These are phyloP conservation scores for Hipposideros larvatus DNA, from an alignment of 2,797 vertebrate species.

Conservation along the genomic window DNA sequence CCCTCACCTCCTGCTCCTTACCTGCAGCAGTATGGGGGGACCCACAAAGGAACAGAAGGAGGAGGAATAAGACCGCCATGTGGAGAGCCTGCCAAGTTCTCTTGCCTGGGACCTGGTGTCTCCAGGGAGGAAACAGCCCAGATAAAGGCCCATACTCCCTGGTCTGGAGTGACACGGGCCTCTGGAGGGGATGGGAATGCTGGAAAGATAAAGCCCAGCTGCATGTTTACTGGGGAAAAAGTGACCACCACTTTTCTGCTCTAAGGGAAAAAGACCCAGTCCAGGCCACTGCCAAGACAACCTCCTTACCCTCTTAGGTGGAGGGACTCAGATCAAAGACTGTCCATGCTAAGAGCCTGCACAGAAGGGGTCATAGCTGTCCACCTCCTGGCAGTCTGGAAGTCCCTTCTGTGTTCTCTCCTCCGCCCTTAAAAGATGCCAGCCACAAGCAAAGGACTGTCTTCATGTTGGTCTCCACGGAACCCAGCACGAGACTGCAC, in stretches of 20 bases:
- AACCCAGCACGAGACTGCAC: neutral
- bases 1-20: slow-evolving; percentile 41
- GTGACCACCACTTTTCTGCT: neutral
- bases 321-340: neutral
- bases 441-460: neutral
- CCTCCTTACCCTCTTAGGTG: neutral
- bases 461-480: neutral
- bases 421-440: neutral
- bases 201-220: slow-evolving; percentile 55
- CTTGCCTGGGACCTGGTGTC: neutral
- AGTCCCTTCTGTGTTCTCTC: neutral
- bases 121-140: slow-evolving; percentile 61
- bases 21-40: slow-evolving; percentile 54
- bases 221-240: neutral
- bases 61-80: slow-evolving; percentile 63
- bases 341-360: neutral
- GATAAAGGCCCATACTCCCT: slow-evolving; percentile 60
- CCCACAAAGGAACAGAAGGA: slow-evolving; percentile 47
- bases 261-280: neutral
- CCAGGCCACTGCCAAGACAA: neutral
- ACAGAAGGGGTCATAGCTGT: neutral
- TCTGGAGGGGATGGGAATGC: neutral
- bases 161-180: neutral
- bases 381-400: neutral
- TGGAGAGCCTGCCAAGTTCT: slow-evolving; percentile 27